Conservation (phyloP, 2,888 invertebrate species). For the Standfussiana lucernea region DNA sequence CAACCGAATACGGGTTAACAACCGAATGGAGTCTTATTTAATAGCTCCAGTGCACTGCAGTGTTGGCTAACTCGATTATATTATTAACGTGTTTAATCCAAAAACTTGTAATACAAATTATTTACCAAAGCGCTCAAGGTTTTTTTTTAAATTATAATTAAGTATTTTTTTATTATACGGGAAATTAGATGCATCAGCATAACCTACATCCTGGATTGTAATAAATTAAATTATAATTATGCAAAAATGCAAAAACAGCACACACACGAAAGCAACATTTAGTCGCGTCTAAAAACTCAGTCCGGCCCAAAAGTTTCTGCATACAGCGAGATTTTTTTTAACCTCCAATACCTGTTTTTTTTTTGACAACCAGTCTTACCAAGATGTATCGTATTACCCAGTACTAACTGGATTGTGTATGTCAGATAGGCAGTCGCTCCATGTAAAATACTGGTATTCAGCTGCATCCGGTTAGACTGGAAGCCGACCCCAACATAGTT, state of each 20-base stretch:
- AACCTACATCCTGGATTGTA: no score
- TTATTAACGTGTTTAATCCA: neutral
- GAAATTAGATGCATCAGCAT: neutral
- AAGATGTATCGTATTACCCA: no score
- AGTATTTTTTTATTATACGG: neutral
- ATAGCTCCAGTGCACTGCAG: neutral
- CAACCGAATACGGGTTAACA: neutral
- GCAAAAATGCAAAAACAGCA: slow-evolving; percentile 7
- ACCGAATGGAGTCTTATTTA: neutral
- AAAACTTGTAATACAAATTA: neutral
- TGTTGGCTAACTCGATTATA: neutral
- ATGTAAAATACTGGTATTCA: no score
- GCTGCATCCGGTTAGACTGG: no score
- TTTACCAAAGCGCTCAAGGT: neutral
- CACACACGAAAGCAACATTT: slow-evolving; percentile 35
- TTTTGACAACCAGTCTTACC: no score
- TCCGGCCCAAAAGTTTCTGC: slow-evolving; percentile 49
- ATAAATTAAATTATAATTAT: neutral
- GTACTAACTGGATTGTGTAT: no score
- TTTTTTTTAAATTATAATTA: neutral
- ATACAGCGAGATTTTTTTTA: no score
- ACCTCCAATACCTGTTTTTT: neutral
- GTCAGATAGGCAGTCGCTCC: no score
- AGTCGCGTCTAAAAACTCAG: neutral
- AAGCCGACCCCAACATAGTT: no score